These are phyloP conservation scores for Pseudorectes ferrugineus DNA, from an alignment of 2,113 vertebrate species.

Conservation along the genomic window DNA sequence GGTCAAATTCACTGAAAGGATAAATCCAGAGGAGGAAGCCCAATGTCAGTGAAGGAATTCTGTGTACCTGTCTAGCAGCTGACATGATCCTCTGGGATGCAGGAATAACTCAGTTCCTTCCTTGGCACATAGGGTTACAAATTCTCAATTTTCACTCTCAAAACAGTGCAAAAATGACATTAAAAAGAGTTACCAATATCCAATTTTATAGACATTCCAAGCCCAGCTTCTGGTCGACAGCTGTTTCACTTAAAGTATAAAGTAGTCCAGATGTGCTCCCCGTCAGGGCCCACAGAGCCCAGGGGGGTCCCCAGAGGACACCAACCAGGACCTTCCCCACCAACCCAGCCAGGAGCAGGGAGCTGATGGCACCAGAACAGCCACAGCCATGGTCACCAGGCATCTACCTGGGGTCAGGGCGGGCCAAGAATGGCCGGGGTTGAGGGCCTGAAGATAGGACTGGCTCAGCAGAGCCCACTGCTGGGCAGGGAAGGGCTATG, in stretches of 20 bases:
- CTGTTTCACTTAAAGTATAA: not conserved
- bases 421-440: accelerated
- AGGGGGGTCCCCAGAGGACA: accelerated
- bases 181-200: not conserved
- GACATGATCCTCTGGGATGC: not conserved
- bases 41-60: accelerated
- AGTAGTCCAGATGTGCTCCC: not conserved
- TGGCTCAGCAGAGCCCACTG: accelerated
- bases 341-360: not conserved
- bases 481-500: not conserved
- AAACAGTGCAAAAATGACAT: not conserved
- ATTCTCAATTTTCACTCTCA: not conserved
- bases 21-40: not conserved
- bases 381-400: not conserved
- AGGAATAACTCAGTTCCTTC: not conserved
- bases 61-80: not conserved
- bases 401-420: not conserved
- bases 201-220: not conserved
- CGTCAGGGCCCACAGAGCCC: accelerated
- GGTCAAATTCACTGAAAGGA: not conserved
- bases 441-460: not conserved
- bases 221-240: not conserved
- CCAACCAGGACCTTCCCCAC: not conserved
- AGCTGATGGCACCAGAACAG: not conserved
- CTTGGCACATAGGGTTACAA: not conserved